Percentiles rank a stretch among this genome's conserved stretches.
Evolutionary conservation across 2,797 vertebrate species (phyloP).

Genomic region (Cossypha caffra): DNA sequence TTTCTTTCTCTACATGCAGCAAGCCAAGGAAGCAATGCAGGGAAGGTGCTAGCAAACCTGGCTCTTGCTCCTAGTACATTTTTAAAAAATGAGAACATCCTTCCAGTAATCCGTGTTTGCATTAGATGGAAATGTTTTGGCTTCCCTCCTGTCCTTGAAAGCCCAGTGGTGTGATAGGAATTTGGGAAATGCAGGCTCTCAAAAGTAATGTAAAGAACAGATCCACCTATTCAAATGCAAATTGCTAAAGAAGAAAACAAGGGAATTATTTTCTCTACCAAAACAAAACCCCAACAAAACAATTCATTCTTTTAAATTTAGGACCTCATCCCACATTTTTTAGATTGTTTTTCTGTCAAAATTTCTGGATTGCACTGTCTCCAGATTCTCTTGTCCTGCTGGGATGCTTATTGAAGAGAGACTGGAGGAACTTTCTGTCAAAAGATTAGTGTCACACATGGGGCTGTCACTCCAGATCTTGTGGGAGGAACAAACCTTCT

Average conservation of each 20-base stretch:
- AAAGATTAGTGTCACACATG: neutral
- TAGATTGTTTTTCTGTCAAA: neutral
- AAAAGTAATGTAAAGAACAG: slow-evolving; percentile 63
- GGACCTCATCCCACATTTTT: neutral
- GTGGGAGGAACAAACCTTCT: neutral
- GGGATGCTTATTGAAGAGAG: neutral
- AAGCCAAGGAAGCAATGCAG: neutral
- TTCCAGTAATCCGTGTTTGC: slow-evolving; percentile 66
- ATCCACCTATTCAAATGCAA: slow-evolving; percentile 54
- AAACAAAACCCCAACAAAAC: neutral
- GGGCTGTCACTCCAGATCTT: neutral
- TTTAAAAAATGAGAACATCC: slow-evolving; percentile 66
- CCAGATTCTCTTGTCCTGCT: neutral
- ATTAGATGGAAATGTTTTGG: slow-evolving; percentile 62
- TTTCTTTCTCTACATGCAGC: neutral
- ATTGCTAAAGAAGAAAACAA: neutral
- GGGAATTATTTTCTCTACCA: neutral
- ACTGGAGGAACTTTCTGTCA: neutral
- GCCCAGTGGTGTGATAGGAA: slow-evolving; percentile 58
- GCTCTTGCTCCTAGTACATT: slow-evolving; percentile 41
- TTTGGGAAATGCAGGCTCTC: slow-evolving; percentile 62
- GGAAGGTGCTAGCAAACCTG: slow-evolving; percentile 58
- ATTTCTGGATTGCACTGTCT: neutral
- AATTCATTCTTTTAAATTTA: neutral
- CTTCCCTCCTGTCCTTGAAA: slow-evolving; percentile 61